phyloP scores from a whole-genome alignment of 2,888 invertebrate species.

The Drosophila prostipennis region DNA sequence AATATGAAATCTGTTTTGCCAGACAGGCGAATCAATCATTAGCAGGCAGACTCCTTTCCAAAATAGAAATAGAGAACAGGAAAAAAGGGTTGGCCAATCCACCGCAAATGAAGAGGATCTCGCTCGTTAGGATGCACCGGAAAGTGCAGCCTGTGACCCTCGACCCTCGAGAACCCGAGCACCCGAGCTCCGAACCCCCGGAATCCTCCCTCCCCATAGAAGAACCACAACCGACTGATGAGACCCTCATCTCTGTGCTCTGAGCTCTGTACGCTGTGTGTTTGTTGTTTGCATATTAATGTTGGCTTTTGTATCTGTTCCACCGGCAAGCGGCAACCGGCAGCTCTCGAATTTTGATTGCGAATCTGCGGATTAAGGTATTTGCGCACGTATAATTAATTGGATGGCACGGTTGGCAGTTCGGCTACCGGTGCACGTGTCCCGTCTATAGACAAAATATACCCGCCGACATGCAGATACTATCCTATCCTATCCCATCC shows the following conservation, averaged over 20 bases:
- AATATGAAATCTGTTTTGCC: constrained; percentile 31
- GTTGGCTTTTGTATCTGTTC: constrained; percentile 65
- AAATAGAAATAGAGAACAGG: neutral
- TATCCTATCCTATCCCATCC: neutral
- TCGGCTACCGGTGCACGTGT: constrained; percentile 47
- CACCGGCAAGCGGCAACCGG: constrained; percentile 36
- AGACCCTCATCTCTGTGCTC: constrained; percentile 33
- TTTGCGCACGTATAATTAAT: constrained; percentile 82
- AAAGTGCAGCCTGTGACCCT: constrained; percentile 42
- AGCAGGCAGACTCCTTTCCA: constrained; percentile 20
- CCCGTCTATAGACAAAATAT: constrained; percentile 10
- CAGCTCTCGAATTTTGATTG: constrained; percentile 74
- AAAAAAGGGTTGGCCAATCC: constrained; percentile 45
- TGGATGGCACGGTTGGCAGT: constrained; percentile 55
- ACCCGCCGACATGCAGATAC: no score
- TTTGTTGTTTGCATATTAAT: constrained; percentile 63
- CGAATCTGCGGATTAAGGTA: constrained; percentile 77
- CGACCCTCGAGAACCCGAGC: constrained; percentile 35
- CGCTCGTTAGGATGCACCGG: constrained; percentile 41
- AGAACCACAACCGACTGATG: constrained; percentile 48
- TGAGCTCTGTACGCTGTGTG: constrained; percentile 15
- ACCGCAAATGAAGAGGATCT: constrained; percentile 50
- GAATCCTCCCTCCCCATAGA: constrained; percentile 8
- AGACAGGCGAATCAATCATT: constrained; percentile 39
- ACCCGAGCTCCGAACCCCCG: neutral